Evolutionary conservation across 2,888 invertebrate species (phyloP), one percentile per base, ranked within the genome.

Genomic region (Hemaris fuciformis): DNA sequence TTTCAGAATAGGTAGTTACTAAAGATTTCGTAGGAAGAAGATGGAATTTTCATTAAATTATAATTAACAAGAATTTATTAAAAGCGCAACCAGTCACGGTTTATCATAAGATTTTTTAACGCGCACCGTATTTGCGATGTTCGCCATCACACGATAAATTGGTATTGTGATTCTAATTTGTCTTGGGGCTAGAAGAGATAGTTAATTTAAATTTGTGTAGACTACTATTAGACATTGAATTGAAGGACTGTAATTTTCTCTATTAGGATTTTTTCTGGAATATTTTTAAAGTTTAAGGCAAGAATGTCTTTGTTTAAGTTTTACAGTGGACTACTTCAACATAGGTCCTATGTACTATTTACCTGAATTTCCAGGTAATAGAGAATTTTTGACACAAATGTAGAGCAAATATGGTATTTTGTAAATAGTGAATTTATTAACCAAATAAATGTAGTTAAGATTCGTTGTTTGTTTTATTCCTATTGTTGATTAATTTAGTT

Each of bases 401-500:
- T 46, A 22, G 31, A 45, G 45, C 45, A 46, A 61, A 57, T 61
- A 78, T 79, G 80, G 82, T 83, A 83, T 83, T 82, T 85, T 89
- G 89, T 90, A 90, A 88, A 89, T 89, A 90, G 83, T 81, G 78
- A 80, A 83, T 84, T 83, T 80, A 81, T 78, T 83, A 86, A 88
- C 87, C 87, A 89, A 89, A 89, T 88, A 85, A 85, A 84, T 83
- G n/a, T 81, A 83, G 77, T 77, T 76, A 72, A 76, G 75, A 69
- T 68, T 66, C 66, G 45, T 25, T 56, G 46, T 60, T 69, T 67
- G 68, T 74, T 73, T 78, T 66, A 69, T 79, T 80, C 64, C 18
- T 10, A 41, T 3, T 13, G 13, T 23, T 23, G 1, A n/a, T n/a
- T n/a, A n/a, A n/a, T n/a, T n/a, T n/a, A n/a, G n/a, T n/a, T n/a